A percentile compares a stretch with the other conserved stretches of the same genome.
These are phyloP conservation scores for Pherbina coryleti DNA, from an alignment of 2,888 invertebrate genomes.

Conservation along the genomic window DNA sequence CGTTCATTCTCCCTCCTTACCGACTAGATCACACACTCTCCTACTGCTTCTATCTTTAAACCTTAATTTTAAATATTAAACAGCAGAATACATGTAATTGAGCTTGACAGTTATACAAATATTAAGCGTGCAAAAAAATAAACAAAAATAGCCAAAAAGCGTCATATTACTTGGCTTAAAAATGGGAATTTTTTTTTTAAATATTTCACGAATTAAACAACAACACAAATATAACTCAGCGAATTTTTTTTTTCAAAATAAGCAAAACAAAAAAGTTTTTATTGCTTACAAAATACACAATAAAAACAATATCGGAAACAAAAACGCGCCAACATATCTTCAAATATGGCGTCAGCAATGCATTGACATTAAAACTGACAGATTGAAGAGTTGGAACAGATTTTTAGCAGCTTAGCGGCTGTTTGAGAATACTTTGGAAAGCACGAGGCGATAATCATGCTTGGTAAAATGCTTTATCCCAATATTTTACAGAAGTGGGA, in stretches of 20 bases:
- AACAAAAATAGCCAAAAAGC: too few relatives aligned
- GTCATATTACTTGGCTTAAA: too few relatives aligned
- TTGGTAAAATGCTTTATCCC: neutral
- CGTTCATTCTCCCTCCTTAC: too few relatives aligned
- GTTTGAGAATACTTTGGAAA: neutral
- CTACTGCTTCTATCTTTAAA: too few relatives aligned
- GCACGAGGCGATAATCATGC: neutral
- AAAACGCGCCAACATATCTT: neutral
- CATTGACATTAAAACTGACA: constrained; percentile 43
- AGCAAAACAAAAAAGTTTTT: too few relatives aligned
- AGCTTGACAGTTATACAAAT: too few relatives aligned
- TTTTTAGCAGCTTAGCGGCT: neutral
- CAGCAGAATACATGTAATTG: too few relatives aligned
- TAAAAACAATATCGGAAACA: neutral
- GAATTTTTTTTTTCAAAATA: too few relatives aligned
- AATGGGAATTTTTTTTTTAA: neutral
- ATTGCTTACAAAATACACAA: neutral
- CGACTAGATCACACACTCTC: too few relatives aligned
- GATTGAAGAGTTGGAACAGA: constrained; percentile 12
- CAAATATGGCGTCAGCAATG: constrained; percentile 14
- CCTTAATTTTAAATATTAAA: too few relatives aligned
- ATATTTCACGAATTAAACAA: neutral
- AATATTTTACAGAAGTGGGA: too few relatives aligned
- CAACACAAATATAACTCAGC: neutral
- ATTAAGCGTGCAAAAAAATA: too few relatives aligned